phyloP scores from a whole-genome alignment of 1,140 invertebrate genomes.

The Drosophila sechellia region DNA sequence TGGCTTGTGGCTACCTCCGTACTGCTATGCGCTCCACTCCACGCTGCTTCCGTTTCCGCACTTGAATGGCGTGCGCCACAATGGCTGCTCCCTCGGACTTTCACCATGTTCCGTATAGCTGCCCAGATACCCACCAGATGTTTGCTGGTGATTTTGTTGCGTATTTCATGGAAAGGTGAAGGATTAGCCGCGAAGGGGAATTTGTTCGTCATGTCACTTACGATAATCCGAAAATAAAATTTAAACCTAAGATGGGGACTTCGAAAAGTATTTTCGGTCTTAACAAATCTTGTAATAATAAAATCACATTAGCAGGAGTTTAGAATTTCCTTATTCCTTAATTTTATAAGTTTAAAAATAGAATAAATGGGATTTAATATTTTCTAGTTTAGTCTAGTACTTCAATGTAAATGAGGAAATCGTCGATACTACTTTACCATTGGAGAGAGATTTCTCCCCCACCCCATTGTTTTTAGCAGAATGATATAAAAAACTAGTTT shows the following conservation, averaged over 20 bases:
- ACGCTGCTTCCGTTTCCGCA: conserved; percentile 73
- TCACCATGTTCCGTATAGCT: not conserved
- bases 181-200: not conserved
- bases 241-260: not conserved
- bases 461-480: too few species aligned
- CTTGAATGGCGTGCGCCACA: conserved; percentile 78
- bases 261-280: not conserved
- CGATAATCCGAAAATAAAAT: conserved; percentile 6
- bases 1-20: conserved; percentile 66
- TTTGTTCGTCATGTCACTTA: conserved; percentile 10
- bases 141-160: conserved; percentile 19
- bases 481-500: conserved; percentile 31
- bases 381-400: too few species aligned
- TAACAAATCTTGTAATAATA: not conserved
- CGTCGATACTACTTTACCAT: not conserved
- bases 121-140: too few species aligned
- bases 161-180: conserved; percentile 25
- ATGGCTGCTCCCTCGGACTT: conserved; percentile 37
- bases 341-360: too few species aligned
- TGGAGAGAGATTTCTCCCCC: too few species aligned
- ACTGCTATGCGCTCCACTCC: not conserved
- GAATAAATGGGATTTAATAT: too few species aligned
- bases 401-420: too few species aligned
- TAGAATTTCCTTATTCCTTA: not conserved
- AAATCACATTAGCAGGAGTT: not conserved